Evolutionary conservation across 2,888 invertebrate species (phyloP).

Genomic region (Thymelicus sylvestris): DNA sequence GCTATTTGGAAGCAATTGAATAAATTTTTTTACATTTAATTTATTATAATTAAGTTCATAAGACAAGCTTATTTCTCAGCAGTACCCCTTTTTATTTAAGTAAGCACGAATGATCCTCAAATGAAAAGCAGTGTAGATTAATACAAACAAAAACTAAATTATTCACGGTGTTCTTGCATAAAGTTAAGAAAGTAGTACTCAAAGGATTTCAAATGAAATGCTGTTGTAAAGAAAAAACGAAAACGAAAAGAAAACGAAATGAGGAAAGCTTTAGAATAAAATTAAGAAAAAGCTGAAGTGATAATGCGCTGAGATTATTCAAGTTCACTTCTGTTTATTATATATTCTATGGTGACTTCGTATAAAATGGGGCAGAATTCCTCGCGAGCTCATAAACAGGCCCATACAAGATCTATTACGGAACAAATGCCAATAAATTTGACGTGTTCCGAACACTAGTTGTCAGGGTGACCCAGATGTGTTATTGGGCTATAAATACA

Average conservation of each 20-base stretch:
- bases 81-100: neutral
- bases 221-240: too few species aligned
- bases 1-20: too few species aligned
- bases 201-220: too few species aligned
- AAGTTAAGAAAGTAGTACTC: too few species aligned
- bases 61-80: too few species aligned
- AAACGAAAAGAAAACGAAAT: too few species aligned
- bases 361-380: conserved; percentile 34
- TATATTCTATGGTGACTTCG: conserved; percentile 11
- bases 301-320: too few species aligned
- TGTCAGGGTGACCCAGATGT: conserved; percentile 45
- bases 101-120: neutral
- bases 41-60: too few species aligned
- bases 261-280: too few species aligned
- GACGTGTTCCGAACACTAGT: conserved; percentile 39
- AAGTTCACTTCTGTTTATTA: neutral
- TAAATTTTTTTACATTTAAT: too few species aligned
- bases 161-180: too few species aligned
- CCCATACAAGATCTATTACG: conserved; percentile 40
- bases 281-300: too few species aligned
- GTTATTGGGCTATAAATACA: conserved; percentile 68
- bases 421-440: conserved; percentile 47
- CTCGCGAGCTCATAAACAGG: conserved; percentile 44
- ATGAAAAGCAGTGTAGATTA: neutral
- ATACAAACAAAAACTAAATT: neutral